Percentiles rank a stretch among this genome's conserved stretches.
Evolutionary conservation across 92 coral and sea anemone species (phyloP).

Genomic region (Phenganax subtilis): DNA sequence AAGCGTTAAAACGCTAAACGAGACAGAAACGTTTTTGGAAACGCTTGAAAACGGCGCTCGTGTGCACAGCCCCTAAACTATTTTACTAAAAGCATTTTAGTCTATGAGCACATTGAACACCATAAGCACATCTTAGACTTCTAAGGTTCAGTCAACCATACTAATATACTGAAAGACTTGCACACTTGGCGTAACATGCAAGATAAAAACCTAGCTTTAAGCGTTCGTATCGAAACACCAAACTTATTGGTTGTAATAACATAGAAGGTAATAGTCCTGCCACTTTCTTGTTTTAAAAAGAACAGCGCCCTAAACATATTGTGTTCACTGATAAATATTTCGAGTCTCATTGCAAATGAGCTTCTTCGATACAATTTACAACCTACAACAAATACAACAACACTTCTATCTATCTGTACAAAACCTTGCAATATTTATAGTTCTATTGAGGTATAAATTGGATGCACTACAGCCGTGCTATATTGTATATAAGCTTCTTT

Average conservation of each 20-base stretch:
- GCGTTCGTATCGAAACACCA: not conserved
- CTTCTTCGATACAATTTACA: not conserved
- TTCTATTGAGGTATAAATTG: slow-evolving; percentile 10
- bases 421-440: slow-evolving; percentile 11
- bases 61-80: no score
- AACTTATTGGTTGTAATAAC: not conserved
- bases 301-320: slow-evolving; percentile 11
- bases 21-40: no score
- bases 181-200: not conserved
- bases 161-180: not conserved
- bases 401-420: slow-evolving; percentile 22
- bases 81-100: no score
- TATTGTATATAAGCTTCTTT: not conserved
- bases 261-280: slow-evolving; percentile 2
- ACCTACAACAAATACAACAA: slow-evolving; percentile 10
- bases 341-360: slow-evolving; percentile 14
- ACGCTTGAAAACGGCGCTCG: no score
- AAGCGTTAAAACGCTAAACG: no score
- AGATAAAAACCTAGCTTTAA: slow-evolving; percentile 5
- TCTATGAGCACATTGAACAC: no score
- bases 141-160: no score
- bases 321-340: slow-evolving; percentile 21
- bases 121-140: no score
- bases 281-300: not conserved
- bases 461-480: slow-evolving; percentile 18